Conservation (phyloP, 2,888 invertebrate species). For the Lithophane leautieri region DNA sequence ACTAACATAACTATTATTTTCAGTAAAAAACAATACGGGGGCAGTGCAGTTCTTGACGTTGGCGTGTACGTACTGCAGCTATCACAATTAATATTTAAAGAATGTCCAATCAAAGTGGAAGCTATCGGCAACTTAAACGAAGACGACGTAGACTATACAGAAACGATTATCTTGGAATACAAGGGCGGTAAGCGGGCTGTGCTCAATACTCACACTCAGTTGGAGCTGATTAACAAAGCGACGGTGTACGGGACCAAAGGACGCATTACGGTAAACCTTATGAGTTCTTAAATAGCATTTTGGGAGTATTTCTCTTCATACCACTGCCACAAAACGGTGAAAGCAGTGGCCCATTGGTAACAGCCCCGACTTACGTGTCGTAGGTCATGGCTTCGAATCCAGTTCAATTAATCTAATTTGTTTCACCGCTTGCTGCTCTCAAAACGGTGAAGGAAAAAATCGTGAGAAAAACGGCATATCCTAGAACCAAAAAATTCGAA, state of each 20-base stretch:
- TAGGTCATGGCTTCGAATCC: background rate
- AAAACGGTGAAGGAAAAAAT: background rate
- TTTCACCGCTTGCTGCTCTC: background rate
- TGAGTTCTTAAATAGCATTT: background rate
- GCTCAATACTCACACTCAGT: constrained; percentile 87
- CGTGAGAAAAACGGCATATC: background rate
- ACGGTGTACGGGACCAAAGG: constrained; percentile 92
- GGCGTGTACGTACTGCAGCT: constrained; percentile 95
- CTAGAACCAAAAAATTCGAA: background rate
- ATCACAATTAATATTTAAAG: constrained; percentile 92
- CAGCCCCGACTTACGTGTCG: background rate
- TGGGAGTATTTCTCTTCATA: background rate
- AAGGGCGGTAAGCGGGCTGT: constrained; percentile 91
- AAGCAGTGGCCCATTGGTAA: background rate
- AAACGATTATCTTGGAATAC: constrained; percentile 92
- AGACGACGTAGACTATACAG: constrained; percentile 93
- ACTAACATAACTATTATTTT: constrained; percentile 46
- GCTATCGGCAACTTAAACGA: constrained; percentile 93
- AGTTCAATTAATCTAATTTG: background rate
- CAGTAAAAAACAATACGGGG: constrained; percentile 93
- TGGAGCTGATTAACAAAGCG: constrained; percentile 91
- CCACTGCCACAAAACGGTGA: background rate
- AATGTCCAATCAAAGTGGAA: constrained; percentile 92
- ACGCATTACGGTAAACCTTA: constrained; percentile 87
- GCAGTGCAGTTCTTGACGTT: constrained; percentile 94